Evolutionary conservation across 2,888 invertebrate species (phyloP).

Genomic region (Epirrhoe alternata): DNA sequence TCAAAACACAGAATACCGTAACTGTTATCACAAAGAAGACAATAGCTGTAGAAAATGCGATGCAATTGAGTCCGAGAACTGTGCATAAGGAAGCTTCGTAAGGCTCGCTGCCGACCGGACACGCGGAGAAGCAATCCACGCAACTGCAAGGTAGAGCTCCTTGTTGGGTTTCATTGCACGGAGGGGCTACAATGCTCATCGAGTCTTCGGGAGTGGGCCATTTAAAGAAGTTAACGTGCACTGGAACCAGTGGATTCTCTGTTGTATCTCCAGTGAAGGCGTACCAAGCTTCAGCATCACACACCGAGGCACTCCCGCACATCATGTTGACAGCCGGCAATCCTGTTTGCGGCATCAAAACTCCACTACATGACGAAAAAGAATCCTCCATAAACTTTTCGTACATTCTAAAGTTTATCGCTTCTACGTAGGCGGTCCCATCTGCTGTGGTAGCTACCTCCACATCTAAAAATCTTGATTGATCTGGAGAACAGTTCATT

Average conservation of each 20-base stretch:
- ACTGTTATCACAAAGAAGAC: conserved; percentile 77
- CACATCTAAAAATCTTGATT: conserved; percentile 79
- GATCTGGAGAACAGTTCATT: conserved; percentile 91
- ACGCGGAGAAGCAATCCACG: conserved; percentile 89
- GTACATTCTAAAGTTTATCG: conserved; percentile 81
- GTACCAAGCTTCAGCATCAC: conserved; percentile 87
- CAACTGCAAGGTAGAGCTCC: conserved; percentile 89
- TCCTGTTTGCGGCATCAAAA: conserved; percentile 91
- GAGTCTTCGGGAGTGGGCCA: conserved; percentile 67
- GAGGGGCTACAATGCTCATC: conserved; percentile 74
- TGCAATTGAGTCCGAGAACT: conserved; percentile 86
- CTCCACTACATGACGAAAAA: conserved; percentile 91
- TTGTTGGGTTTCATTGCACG: conserved; percentile 85
- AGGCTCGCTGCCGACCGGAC: conserved; percentile 82
- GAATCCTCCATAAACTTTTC: conserved; percentile 86
- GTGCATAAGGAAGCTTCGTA: conserved; percentile 74
- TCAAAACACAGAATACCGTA: conserved; percentile 62
- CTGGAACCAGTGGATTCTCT: conserved; percentile 85
- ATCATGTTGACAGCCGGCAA: conserved; percentile 90
- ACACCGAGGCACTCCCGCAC: conserved; percentile 89
- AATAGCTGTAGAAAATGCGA: conserved; percentile 87
- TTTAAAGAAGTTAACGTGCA: conserved; percentile 86
- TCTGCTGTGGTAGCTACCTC: conserved; percentile 47
- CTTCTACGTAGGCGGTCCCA: conserved; percentile 68
- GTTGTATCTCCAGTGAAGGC: conserved; percentile 85